Evolutionary conservation across 2,113 vertebrate genomes (phyloP).

Genomic region (Leiothrix lutea): DNA sequence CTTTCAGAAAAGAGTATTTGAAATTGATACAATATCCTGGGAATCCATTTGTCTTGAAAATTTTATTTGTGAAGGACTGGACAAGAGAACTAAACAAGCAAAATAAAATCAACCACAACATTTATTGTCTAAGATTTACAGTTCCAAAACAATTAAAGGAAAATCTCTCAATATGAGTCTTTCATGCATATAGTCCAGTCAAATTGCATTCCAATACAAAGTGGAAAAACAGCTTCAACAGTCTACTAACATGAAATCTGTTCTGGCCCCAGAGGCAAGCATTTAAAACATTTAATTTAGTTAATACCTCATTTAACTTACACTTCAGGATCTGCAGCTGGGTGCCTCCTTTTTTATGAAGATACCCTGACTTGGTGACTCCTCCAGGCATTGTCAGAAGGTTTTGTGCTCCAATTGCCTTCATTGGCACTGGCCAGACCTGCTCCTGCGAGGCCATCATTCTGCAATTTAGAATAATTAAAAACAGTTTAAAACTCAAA

Average conservation of each 20-base stretch:
- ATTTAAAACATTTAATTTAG: background rate
- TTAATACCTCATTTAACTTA: conserved; percentile 73
- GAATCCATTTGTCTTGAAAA: background rate
- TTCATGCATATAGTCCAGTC: background rate
- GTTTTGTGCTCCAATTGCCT: conserved; percentile 96
- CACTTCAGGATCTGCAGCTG: conserved; percentile 94
- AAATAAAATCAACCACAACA: background rate
- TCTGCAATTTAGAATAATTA: conserved; percentile 64
- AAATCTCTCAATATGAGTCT: background rate
- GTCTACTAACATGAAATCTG: background rate
- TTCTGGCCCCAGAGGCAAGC: background rate
- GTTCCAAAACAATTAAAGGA: background rate
- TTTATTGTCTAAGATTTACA: background rate
- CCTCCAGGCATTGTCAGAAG: conserved; percentile 97
- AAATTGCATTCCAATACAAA: background rate
- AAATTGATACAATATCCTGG: background rate
- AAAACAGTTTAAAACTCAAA: background rate
- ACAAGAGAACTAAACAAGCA: background rate
- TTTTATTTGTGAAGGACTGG: background rate
- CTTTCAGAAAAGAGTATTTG: background rate
- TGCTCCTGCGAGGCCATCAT: conserved; percentile 84
- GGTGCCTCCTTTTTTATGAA: conserved; percentile 98
- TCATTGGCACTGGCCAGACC: conserved; percentile 93
- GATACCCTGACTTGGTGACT: conserved; percentile 86
- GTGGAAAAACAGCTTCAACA: background rate